Base-by-base conservation (phyloP, 2,888 invertebrate species). In the Harpalus rufipes region DNA sequence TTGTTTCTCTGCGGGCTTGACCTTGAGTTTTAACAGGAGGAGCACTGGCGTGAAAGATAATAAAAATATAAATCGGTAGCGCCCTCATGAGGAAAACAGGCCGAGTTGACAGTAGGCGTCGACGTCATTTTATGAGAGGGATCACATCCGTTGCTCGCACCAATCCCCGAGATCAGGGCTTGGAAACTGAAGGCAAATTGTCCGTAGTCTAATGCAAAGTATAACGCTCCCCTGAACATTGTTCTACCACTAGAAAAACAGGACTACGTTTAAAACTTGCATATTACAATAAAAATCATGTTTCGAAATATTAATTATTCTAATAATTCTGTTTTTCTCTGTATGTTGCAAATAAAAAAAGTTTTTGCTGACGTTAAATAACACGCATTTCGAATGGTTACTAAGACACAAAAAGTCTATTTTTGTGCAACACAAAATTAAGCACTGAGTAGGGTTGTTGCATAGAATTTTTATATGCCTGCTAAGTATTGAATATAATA, bases 41-140 rank as follows among this genome's bases (percentile, higher is more conserved):
- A 56, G 76, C 56, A 76, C 76, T 51, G 76, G 21, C 39, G 21
- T 39, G 16, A 59, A 59, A 79, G 79, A 79, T 79, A 79, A 79
- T 16, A 79, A 79, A 79, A 79, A 59, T 79, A 79, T 79, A 79
- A 79, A 79, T 59, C 39, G 58, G 79, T 12, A 32, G 59, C 39
- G 56, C 79, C 59, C 59, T 79, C 79, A 59, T 59, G 59, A 79
- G 79, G 76, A 76, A 76, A 76, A 56, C 56, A 76, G 39, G 44
- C 76, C 16, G 44, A 2, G 12, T 14, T 7, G 18, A 16, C 21
- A 21, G 21, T 2, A 8, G 25, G 3, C 76, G 56, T 21, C 76
- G 21, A 12, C 44, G 21, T 68, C 68, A 32, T 14, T 59, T 59
- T 16, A 59, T 16, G 16, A 18, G 59, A 16, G 2, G 5, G 59